These are phyloP conservation scores for Diabrotica virgifera DNA, from an alignment of 1,140 invertebrate genomes.

Conservation along the genomic window DNA sequence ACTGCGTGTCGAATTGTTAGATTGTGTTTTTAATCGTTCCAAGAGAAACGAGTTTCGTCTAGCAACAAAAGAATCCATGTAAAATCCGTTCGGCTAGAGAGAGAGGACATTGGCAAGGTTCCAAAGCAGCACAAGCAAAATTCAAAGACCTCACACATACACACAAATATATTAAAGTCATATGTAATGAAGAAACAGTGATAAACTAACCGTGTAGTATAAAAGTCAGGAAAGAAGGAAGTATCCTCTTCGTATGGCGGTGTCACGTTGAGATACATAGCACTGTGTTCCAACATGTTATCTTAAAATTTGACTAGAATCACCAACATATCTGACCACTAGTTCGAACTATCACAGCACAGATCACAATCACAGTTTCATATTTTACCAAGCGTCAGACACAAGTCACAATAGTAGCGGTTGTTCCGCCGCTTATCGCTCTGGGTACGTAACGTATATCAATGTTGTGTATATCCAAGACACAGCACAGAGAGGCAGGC, in stretches of 20 bases:
- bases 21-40: conserved; percentile 19
- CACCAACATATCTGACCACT: conserved; percentile 15
- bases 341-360: conserved; percentile 24
- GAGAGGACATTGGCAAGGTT: conserved; percentile 12
- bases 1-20: conserved; percentile 17
- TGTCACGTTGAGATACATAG: conserved; percentile 44
- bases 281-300: conserved; percentile 44
- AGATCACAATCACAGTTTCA: conserved; percentile 8
- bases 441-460: neutral
- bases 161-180: conserved; percentile 12
- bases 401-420: neutral
- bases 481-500: neutral
- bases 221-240: conserved; percentile 44
- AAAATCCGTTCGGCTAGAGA: conserved; percentile 16
- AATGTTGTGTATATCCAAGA: neutral
- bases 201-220: conserved; percentile 40
- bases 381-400: neutral
- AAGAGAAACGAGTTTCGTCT: conserved; percentile 18
- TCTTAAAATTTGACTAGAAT: conserved; percentile 23
- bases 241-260: conserved; percentile 41
- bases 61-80: conserved; percentile 21
- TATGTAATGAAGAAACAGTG: neutral
- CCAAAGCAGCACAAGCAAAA: conserved; percentile 10
- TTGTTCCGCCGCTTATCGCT: neutral
- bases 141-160: conserved; percentile 20